Base-by-base conservation (phyloP, 2,888 invertebrate species). In the Drosophila suboccidentalis region DNA sequence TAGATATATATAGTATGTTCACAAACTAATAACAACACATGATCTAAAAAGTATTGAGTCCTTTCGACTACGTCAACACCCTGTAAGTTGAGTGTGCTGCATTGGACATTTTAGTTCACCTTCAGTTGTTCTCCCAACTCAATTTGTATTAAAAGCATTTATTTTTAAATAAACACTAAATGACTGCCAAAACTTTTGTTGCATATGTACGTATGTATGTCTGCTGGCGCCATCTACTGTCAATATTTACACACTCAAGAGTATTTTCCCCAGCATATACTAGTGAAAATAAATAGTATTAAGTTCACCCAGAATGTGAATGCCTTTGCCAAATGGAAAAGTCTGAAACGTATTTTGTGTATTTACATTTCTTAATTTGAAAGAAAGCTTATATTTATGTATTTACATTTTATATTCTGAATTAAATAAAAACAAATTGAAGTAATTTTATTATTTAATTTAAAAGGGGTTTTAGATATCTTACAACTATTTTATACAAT, bases 181-280 rank as follows among this genome's bases (percentile, higher is more conserved):
- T 34, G 2, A 11, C 5, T 3, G 22, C 11, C 15, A 17, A 2
- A 13, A 19, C 32, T 39, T 55, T 43, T 43, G 41, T 51, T 15
- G 39, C 6, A 3, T n/a, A 11, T 26, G 19, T 38, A 26, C 26
- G 22, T 22, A 22, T 22, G 22, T 36, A n/a, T 9, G 13, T 46
- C 11, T 26, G 36, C 32, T 39, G 53, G 36, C 54, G 62, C 47
- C 62, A 41, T 41, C 39, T 47, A 32, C 41, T 47, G 63, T 49
- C 32, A 39, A 63, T 49, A 63, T 55, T 63, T 55, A 13, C 32
- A 49, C 47, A 34, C 39, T 13, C 41, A 41, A 55, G 55, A 39
- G 54, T 38, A 38, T 54, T 54, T 54, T n/a, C 11, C 0, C 4
- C 22, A 22, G 5, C 17, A 22, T 41, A 26, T 26, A 11, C 13